Conservation (phyloP, 2,113 vertebrate species). For the Equus quagga region DNA sequence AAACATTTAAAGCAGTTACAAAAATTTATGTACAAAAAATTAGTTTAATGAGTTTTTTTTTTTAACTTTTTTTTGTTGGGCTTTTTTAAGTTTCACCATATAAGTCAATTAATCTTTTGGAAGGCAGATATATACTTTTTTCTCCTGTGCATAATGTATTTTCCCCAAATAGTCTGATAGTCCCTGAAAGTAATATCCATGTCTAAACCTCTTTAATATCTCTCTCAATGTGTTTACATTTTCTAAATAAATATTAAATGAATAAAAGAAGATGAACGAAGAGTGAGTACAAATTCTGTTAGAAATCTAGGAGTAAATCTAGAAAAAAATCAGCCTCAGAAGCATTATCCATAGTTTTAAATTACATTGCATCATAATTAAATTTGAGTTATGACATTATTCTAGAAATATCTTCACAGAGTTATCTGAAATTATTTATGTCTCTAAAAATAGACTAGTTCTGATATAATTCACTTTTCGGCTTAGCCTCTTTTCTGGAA, state of each 20-base stretch:
- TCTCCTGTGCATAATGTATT: neutral
- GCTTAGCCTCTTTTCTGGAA: constrained; percentile 5
- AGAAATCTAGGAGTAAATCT: neutral
- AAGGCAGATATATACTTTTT: neutral
- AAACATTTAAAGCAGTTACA: neutral
- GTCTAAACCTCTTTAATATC: neutral
- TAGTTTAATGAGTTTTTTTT: neutral
- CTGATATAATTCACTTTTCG: neutral
- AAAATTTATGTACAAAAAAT: neutral
- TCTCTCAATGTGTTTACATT: neutral
- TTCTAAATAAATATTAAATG: constrained; percentile 38
- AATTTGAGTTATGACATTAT: neutral
- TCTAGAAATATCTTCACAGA: constrained; percentile 16
- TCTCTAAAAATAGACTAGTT: constrained; percentile 5
- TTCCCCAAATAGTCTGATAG: neutral
- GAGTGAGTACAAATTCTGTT: neutral
- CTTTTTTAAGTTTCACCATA: neutral
- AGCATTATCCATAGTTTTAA: neutral
- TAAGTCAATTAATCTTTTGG: neutral
- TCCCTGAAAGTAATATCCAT: neutral
- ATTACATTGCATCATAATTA: constrained; percentile 14
- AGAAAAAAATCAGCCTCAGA: neutral
- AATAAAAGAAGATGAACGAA: neutral
- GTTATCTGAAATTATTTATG: constrained; percentile 16
- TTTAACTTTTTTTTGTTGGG: neutral